These are phyloP conservation scores for Sebastes itinus DNA, from an alignment of 2,797 vertebrate species.

Conservation along the genomic window DNA sequence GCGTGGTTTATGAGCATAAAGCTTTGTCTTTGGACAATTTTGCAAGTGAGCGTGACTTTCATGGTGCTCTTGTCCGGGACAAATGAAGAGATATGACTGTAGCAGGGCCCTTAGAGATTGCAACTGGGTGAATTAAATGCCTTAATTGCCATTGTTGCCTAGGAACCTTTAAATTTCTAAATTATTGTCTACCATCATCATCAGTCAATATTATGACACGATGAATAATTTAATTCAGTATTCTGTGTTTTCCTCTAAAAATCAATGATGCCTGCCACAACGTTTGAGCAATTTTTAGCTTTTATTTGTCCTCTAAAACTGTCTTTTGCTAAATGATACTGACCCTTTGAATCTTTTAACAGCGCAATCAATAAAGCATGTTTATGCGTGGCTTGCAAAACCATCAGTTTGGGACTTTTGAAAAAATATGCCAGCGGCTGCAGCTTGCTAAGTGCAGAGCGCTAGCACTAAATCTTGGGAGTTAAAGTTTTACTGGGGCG, in stretches of 20 bases:
- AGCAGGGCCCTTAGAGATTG: conserved; percentile 54
- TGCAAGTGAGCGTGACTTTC: conserved; percentile 60
- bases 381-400: conserved; percentile 98
- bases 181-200: conserved; percentile 73
- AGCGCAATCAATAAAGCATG: conserved; percentile 99
- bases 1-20: conserved; percentile 39
- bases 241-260: conserved; percentile 73
- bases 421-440: conserved; percentile 96
- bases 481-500: conserved; percentile 99
- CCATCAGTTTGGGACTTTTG: conserved; percentile 97
- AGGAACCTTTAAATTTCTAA: conserved; percentile 71
- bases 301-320: conserved; percentile 94
- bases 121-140: conserved; percentile 68
- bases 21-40: conserved; percentile 57
- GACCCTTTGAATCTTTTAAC: conserved; percentile 98
- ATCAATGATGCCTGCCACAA: conserved; percentile 78
- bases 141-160: conserved; percentile 76
- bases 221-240: conserved; percentile 81
- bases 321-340: conserved; percentile 96
- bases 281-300: conserved; percentile 81
- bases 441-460: conserved; percentile 97
- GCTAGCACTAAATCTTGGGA: conserved; percentile 96
- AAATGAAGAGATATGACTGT: conserved; percentile 67
- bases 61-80: conserved; percentile 57
- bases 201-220: conserved; percentile 82